Evolutionary conservation across 2,113 vertebrate species (phyloP).

Genomic region (Mugil cephalus): DNA sequence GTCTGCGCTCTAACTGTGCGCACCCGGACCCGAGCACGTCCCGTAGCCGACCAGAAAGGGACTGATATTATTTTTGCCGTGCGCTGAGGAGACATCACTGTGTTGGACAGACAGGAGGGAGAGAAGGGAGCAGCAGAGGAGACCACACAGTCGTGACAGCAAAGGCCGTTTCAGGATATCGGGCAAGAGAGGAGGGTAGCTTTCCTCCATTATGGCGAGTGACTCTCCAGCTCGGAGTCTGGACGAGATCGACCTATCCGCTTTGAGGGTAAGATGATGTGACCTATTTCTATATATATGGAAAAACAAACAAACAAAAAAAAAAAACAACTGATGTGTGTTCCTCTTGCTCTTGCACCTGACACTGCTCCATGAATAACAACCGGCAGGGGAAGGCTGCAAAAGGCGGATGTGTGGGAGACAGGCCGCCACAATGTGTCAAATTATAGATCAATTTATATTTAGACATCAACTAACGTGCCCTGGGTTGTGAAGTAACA

Average conservation of each 20-base stretch:
- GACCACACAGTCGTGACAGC: slow-evolving; percentile 58
- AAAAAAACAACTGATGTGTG: background rate
- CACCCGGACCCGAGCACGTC: slow-evolving; percentile 35
- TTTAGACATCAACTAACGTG: slow-evolving; percentile 24
- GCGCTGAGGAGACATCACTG: slow-evolving; percentile 33
- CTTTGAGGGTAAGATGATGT: slow-evolving; percentile 88
- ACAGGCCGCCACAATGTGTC: slow-evolving; percentile 46
- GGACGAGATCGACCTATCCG: slow-evolving; percentile 94
- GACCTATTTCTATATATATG: background rate
- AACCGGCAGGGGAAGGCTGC: slow-evolving; percentile 44
- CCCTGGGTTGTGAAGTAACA: background rate
- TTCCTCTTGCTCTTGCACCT: slow-evolving; percentile 59
- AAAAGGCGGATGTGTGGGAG: slow-evolving; percentile 60
- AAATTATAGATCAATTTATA: slow-evolving; percentile 44
- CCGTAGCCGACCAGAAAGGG: slow-evolving; percentile 16
- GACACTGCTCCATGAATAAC: slow-evolving; percentile 55
- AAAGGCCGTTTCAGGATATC: slow-evolving; percentile 61
- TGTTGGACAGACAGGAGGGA: slow-evolving; percentile 24
- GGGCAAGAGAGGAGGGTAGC: slow-evolving; percentile 49
- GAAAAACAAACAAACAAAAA: too few relatives aligned
- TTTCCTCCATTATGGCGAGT: slow-evolving; percentile 90
- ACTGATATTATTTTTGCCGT: slow-evolving; percentile 20
- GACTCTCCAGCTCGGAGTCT: slow-evolving; percentile 93
- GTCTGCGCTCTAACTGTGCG: slow-evolving; percentile 54
- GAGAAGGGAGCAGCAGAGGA: slow-evolving; percentile 28